Evolutionary conservation across 2,113 vertebrate genomes (phyloP).

Genomic region (Heterotis niloticus): DNA sequence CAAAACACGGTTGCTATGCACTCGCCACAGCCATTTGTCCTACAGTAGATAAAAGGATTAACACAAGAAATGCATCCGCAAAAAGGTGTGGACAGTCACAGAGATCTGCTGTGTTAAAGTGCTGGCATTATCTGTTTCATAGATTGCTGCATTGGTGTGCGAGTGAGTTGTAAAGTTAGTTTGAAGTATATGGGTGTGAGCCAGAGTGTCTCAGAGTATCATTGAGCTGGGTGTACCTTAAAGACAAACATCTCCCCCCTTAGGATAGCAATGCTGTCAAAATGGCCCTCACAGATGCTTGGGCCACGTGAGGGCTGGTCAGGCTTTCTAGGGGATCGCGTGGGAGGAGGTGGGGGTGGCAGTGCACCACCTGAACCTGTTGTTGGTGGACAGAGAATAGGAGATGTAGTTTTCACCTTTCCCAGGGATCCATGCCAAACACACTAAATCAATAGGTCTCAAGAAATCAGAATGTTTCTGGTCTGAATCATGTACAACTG

Average conservation of each 20-base stretch:
- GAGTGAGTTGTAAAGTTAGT: background rate
- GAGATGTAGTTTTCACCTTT: background rate
- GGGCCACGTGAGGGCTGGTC: slow-evolving; percentile 61
- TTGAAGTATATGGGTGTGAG: background rate
- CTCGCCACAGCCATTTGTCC: slow-evolving; percentile 84
- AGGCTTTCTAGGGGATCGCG: slow-evolving; percentile 53
- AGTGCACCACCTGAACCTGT: slow-evolving; percentile 54
- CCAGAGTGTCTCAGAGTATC: background rate
- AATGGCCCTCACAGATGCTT: slow-evolving; percentile 82
- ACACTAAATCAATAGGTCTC: too few relatives aligned
- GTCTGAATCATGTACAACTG: background rate
- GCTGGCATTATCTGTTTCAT: background rate
- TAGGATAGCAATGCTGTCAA: slow-evolving; percentile 81
- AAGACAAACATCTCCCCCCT: slow-evolving; percentile 89
- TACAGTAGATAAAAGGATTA: slow-evolving; percentile 31
- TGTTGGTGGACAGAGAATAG: slow-evolving; percentile 29
- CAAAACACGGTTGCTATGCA: slow-evolving; percentile 78
- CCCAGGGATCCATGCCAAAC: background rate
- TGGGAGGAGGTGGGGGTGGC: slow-evolving; percentile 50
- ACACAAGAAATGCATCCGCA: background rate
- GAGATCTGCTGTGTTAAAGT: too few relatives aligned
- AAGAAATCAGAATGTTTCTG: background rate
- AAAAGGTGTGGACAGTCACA: background rate
- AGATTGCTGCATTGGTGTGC: background rate
- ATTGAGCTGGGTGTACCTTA: slow-evolving; percentile 64